Base-by-base conservation (phyloP, 2,888 invertebrate species). In the Creontiades dilutus region DNA sequence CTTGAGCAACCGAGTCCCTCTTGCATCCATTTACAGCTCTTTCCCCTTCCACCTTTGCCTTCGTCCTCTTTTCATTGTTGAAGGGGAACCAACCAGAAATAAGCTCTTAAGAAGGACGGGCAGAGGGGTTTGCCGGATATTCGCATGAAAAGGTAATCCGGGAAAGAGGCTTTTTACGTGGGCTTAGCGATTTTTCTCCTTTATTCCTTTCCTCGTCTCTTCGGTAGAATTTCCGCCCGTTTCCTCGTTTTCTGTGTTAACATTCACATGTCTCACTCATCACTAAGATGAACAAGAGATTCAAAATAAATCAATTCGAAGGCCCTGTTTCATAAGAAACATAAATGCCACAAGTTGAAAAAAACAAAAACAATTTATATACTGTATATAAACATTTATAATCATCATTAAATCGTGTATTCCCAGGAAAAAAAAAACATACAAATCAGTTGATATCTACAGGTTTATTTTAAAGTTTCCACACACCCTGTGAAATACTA, bases 141-240 rank as follows among this genome's bases (percentile, higher is more conserved):
- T 78, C 68, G 68, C 68, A 68, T 68, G 78, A 78, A 78, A 78
- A 78, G 47, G 78, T 78, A 78, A 78, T 78, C 78, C 47, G 78
- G 78, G 78, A 46, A 78, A 78, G 47, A 78, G 78, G 78, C 78
- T 78, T 78, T 76, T 78, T 78, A 47, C 78, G 78, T 46, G 78
- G 78, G 78, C 47, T 78, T 37, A 78, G 78, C 78, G 78, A 47
- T 78, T 78, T 78, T 78, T 47, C 68, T 23, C 23, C 27, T 19
- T 27, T 68, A 23, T 23, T 23, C 68, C 23, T 23, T 68, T 27
- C 13, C 68, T 16, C 14, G 3, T 52, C 52, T 52, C 52, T 2
- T 52, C 11, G 52, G 52, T 11, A 2, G 52, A 52, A 52, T 52
- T 23, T 23, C 27, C 68, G 23, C 9, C 27, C n/a, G 11, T 23